Percentiles rank a stretch among this genome's conserved stretches.
These are phyloP conservation scores for Hippoglossus hippoglossus DNA, from an alignment of 2,797 vertebrate species.

Conservation along the genomic window DNA sequence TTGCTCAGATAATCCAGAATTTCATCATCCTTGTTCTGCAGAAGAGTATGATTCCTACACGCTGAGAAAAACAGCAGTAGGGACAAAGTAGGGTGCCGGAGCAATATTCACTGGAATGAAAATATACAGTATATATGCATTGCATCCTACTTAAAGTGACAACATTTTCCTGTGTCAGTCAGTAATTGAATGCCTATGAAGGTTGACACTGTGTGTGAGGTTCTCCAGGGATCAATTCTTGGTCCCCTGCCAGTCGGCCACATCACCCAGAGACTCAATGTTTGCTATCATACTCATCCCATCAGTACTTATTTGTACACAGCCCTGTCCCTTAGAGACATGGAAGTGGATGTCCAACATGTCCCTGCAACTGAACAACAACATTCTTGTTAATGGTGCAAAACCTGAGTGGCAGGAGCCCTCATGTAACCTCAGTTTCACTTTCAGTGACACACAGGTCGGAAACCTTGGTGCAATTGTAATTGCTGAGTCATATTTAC, in stretches of 20 bases:
- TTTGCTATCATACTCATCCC: conserved; percentile 7
- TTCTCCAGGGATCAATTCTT: conserved; percentile 8
- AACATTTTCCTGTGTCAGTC: neutral
- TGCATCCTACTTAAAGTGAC: neutral
- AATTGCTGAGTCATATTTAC: neutral
- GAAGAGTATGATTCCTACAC: conserved; percentile 11
- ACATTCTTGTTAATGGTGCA: neutral
- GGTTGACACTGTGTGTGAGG: neutral
- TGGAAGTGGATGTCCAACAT: conserved; percentile 1
- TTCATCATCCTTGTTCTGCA: conserved; percentile 30
- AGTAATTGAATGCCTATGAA: conserved; percentile 1
- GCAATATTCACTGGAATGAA: neutral
- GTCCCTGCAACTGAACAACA: neutral
- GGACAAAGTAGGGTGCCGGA: neutral
- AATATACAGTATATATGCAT: neutral
- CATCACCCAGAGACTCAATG: neutral
- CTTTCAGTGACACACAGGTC: neutral
- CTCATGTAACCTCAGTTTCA: neutral
- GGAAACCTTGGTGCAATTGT: neutral
- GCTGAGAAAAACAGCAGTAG: conserved; percentile 15
- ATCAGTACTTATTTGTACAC: neutral
- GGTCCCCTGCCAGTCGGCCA: neutral
- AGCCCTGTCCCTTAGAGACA: neutral
- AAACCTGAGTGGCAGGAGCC: neutral
- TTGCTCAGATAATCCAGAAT: conserved; percentile 45